Evolutionary conservation across 2,797 vertebrate species (phyloP), one percentile per base, ranked within the genome.

Genomic region (Jordanella pulchra): DNA sequence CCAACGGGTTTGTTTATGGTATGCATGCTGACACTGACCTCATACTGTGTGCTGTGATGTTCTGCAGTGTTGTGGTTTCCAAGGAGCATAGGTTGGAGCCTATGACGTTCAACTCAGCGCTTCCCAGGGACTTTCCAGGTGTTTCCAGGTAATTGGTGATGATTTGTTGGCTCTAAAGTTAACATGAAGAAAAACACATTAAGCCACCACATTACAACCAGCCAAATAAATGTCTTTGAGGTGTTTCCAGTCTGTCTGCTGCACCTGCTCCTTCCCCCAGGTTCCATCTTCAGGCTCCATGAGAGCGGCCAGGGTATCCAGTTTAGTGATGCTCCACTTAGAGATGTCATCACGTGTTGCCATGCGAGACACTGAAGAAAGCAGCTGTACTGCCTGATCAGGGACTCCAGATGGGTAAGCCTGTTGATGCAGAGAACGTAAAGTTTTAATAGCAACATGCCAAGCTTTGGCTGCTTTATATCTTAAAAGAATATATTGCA

Each of bases 31-130:
- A 56, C 21, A 72, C 76, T 35, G 30, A 92, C 91, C 77, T 84
- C 54, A 93, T 73, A 14, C 78, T 91, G 13, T 72, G 76, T 54
- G 83, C 0, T 12, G 71, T 88, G 48, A 94, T 92, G 60, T 13
- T 89, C 47, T 67, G 67, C 42, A 94, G 78, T 3, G 81, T 76
- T 9, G 58, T 87, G 65, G 51, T 2, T 39, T 90, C 65, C 67
- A 94, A 67, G n/a, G 88, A 77, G 69, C 92, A 93, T 50, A 94
- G 35, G 53, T 87, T 88, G 30, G 89, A 83, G 42, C 42, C 71
- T 32, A 93, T 84, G 12, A 21, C 27, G 27, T 89, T 89, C 65
- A 94, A 76, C 72, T 91, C 92, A 45, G 42, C 54, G 60, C 48
- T 79, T 65, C 82, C 85, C 72, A 93, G 72, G 0, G 76, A 79